phyloP scores from a whole-genome alignment of 2,888 invertebrate species.

The Hecatera dysodea region DNA sequence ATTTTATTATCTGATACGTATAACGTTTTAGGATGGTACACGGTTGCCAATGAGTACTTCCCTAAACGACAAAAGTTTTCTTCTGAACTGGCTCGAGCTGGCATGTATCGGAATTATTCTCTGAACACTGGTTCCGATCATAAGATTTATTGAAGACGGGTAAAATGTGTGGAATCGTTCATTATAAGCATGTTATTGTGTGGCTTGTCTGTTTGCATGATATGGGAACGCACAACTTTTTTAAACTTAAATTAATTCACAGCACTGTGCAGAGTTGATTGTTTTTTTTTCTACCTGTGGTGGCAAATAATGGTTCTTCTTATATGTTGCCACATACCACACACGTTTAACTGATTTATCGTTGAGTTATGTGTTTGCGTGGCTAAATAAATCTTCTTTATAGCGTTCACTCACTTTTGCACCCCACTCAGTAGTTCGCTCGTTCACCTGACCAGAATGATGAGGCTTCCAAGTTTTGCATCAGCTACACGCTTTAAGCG shows the following conservation, averaged over 20 bases:
- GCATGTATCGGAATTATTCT: constrained; percentile 96
- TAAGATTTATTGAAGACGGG: constrained; percentile 33
- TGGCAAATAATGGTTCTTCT: background rate
- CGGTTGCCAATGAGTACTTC: constrained; percentile 93
- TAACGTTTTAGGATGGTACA: constrained; percentile 88
- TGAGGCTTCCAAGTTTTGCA: too few species aligned
- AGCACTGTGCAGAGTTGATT: background rate
- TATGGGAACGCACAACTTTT: background rate
- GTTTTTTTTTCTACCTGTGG: background rate
- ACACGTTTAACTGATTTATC: background rate
- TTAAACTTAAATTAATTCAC: too few species aligned
- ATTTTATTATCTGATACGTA: background rate
- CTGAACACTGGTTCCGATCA: constrained; percentile 92
- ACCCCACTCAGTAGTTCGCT: background rate
- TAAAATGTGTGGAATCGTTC: constrained; percentile 18
- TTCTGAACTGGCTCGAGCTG: constrained; percentile 91
- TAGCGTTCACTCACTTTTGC: background rate
- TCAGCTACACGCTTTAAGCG: too few species aligned
- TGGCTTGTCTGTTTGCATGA: background rate
- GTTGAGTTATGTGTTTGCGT: background rate
- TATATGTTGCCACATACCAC: background rate
- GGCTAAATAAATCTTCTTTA: background rate
- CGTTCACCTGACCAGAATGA: too few species aligned
- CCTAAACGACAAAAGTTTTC: constrained; percentile 94
- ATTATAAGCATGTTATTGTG: constrained; percentile 8